Conservation (phyloP, 2,797 vertebrate genomes). For the Ctenopoma multispine region DNA sequence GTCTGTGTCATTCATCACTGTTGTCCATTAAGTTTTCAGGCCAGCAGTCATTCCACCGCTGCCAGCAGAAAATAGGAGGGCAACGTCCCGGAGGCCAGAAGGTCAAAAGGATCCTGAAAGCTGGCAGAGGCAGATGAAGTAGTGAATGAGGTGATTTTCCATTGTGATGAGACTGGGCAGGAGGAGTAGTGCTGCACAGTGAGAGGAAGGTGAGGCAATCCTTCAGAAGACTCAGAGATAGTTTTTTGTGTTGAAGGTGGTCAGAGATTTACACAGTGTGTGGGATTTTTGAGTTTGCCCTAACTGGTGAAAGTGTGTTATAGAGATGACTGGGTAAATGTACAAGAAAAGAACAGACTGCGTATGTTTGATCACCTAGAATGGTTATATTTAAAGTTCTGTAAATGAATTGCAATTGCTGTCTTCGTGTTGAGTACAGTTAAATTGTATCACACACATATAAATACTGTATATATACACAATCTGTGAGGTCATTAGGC, state of each 20-base stretch:
- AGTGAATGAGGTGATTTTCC: neutral
- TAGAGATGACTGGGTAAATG: neutral
- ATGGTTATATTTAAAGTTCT: neutral
- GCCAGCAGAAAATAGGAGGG: neutral
- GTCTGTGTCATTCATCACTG: constrained; percentile 23
- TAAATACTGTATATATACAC: neutral
- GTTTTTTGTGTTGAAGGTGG: constrained; percentile 2
- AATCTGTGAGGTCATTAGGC: neutral
- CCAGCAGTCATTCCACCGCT: constrained; percentile 9
- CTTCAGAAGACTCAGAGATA: too few species aligned
- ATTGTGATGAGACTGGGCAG: neutral
- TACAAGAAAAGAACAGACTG: neutral
- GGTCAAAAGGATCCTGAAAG: constrained; percentile 19
- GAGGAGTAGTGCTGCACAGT: constrained; percentile 6
- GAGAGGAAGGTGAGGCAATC: constrained; percentile 1
- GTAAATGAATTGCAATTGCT: neutral
- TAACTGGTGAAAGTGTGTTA: neutral
- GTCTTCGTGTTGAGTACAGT: neutral
- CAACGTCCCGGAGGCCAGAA: constrained; percentile 3
- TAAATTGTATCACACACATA: too few species aligned
- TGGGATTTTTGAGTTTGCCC: neutral
- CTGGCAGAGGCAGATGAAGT: constrained; percentile 14
- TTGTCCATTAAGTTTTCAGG: constrained; percentile 19
- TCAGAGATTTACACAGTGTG: neutral
- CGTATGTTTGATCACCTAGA: neutral